Percentiles rank a stretch among this genome's conserved stretches.
Conservation (phyloP, 92 coral and sea anemone species). For the Porites cylindrica region DNA sequence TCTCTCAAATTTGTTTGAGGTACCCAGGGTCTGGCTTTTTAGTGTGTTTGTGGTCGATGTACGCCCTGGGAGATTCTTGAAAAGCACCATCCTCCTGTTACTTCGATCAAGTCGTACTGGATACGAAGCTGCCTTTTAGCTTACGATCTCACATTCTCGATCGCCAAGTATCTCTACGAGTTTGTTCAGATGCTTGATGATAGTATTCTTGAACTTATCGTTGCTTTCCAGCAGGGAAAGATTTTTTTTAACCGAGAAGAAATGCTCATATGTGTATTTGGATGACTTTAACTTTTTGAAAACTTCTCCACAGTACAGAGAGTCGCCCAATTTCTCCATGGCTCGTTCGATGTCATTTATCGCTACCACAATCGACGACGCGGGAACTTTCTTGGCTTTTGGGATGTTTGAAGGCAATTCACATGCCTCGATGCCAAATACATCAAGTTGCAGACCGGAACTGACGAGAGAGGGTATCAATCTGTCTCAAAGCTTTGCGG, state of each 20-base stretch:
- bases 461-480: too few species aligned
- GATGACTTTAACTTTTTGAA: constrained; percentile 29
- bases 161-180: constrained; percentile 10
- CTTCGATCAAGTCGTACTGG: constrained; percentile 44
- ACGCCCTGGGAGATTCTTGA: constrained; percentile 38
- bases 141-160: neutral
- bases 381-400: neutral
- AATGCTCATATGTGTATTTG: constrained; percentile 39
- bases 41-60: constrained; percentile 6
- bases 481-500: too few species aligned
- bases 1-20: constrained; percentile 34
- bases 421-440: constrained; percentile 20
- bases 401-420: constrained; percentile 1
- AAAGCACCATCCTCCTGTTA: constrained; percentile 30
- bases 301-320: constrained; percentile 41
- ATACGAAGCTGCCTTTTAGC: constrained; percentile 18
- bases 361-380: constrained; percentile 35
- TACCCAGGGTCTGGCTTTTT: constrained; percentile 35
- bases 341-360: constrained; percentile 44
- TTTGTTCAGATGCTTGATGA: constrained; percentile 30
- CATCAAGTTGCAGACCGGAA: neutral
- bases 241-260: constrained; percentile 18
- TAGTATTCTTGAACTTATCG: constrained; percentile 30
- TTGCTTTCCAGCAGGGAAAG: constrained; percentile 28
- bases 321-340: constrained; percentile 42